Evolutionary conservation across 2,113 vertebrate genomes (phyloP).

Genomic region (Heterotilapia buettikoferi): DNA sequence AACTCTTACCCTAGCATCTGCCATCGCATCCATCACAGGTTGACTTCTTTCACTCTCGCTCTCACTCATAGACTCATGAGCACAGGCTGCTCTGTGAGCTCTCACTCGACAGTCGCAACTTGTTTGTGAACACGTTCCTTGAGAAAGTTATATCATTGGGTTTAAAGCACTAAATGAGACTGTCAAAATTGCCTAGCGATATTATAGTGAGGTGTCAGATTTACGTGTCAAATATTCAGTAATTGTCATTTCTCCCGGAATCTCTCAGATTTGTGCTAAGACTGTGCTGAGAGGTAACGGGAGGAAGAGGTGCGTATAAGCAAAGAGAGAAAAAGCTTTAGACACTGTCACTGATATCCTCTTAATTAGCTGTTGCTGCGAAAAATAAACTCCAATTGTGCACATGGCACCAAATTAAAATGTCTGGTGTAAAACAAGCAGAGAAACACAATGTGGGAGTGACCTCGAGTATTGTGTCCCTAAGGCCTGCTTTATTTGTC

Average conservation of each 20-base stretch:
- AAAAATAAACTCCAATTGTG: conserved; percentile 42
- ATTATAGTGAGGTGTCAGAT: not conserved
- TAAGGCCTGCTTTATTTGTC: not conserved
- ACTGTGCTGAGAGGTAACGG: not conserved
- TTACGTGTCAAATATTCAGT: not conserved
- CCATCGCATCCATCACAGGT: conserved; percentile 50
- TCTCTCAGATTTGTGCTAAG: not conserved
- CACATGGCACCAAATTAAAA: conserved; percentile 36
- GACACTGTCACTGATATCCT: not conserved
- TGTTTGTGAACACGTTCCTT: not conserved
- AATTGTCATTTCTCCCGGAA: not conserved
- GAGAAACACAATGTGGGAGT: conserved; percentile 24
- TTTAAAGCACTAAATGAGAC: not conserved
- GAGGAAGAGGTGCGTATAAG: not conserved
- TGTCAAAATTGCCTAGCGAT: not conserved
- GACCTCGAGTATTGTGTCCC: conserved; percentile 34
- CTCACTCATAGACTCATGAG: conserved; percentile 16
- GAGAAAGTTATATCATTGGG: not conserved
- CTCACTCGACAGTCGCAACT: conserved; percentile 12
- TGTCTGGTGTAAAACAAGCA: conserved; percentile 34
- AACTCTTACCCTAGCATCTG: conserved; percentile 62
- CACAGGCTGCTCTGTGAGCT: conserved; percentile 11
- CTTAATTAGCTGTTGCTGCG: conserved; percentile 35
- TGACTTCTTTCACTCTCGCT: conserved; percentile 48
- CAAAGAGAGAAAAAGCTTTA: conserved; percentile 8